Evolutionary conservation across 2,888 invertebrate genomes (phyloP).

Genomic region (Caenorhabditis imperialis): DNA sequence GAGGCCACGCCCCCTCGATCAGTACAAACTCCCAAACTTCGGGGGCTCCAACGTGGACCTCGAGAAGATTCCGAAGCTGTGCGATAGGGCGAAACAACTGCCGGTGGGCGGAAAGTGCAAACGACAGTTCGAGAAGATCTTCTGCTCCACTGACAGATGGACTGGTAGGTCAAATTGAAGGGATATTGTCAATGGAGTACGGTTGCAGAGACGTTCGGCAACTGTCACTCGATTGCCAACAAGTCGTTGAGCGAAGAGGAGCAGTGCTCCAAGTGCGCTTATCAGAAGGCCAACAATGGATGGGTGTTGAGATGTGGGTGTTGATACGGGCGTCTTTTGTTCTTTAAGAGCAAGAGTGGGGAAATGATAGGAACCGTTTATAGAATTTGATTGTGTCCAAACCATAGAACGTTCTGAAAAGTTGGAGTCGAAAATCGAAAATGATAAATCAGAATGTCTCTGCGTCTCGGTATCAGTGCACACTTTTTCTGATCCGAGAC

Average conservation of each 20-base stretch:
- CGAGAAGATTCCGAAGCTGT: conserved; percentile 63
- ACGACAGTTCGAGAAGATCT: conserved; percentile 67
- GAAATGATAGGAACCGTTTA: too few species aligned
- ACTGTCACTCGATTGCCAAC: conserved; percentile 28
- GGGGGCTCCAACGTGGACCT: conserved; percentile 49
- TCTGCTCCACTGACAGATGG: conserved; percentile 69
- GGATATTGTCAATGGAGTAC: too few species aligned
- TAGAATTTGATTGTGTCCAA: too few species aligned
- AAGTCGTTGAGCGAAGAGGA: conserved; percentile 36
- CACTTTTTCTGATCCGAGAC: too few species aligned
- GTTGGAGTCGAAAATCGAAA: too few species aligned
- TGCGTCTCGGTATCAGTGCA: too few species aligned
- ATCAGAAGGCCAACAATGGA: conserved; percentile 60
- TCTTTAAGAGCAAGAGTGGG: too few species aligned
- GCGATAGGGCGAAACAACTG: conserved; percentile 51
- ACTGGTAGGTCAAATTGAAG: conserved; percentile 15
- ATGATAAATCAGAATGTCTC: too few species aligned
- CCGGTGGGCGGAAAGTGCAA: conserved; percentile 63
- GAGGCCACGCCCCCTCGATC: conserved; percentile 74
- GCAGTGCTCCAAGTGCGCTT: conserved; percentile 68
- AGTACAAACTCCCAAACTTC: conserved; percentile 71
- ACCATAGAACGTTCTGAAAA: too few species aligned
- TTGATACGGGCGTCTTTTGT: too few species aligned
- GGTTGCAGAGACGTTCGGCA: conserved; percentile 26
- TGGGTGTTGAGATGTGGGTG: conserved; percentile 72